These are phyloP conservation scores for Silurus asotus DNA, from an alignment of 2,113 vertebrate species.

Conservation along the genomic window DNA sequence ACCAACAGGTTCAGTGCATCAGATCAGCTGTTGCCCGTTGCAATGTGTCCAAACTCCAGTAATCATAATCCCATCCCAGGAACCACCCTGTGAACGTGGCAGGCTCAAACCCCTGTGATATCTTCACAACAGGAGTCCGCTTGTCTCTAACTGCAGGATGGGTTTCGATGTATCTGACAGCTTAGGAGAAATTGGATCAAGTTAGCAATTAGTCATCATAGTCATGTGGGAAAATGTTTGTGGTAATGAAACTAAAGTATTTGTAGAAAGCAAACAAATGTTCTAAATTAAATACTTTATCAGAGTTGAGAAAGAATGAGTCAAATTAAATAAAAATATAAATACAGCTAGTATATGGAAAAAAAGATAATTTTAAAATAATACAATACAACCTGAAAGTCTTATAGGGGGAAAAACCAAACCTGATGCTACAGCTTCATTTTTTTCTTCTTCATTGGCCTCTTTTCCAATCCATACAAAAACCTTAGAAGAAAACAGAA, in stretches of 20 bases:
- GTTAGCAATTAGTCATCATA: background rate
- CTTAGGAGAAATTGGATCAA: slow-evolving; percentile 61
- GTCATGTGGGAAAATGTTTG: background rate
- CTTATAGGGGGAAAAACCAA: slow-evolving; percentile 35
- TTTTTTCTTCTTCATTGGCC: slow-evolving; percentile 83
- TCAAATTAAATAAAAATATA: no score
- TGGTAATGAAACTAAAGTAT: no score
- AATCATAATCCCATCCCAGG: slow-evolving; percentile 82
- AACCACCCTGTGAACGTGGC: slow-evolving; percentile 92
- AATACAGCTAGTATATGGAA: no score
- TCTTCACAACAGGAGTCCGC: slow-evolving; percentile 68
- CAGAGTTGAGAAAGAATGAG: no score
- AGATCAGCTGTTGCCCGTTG: slow-evolving; percentile 72
- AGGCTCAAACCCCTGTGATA: slow-evolving; percentile 83
- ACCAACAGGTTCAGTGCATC: slow-evolving; percentile 57
- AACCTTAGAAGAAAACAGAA: slow-evolving; percentile 67
- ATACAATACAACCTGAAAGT: background rate
- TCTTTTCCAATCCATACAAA: slow-evolving; percentile 91
- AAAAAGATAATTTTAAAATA: background rate
- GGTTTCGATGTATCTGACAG: slow-evolving; percentile 78
- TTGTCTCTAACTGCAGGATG: slow-evolving; percentile 78
- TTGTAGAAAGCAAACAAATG: background rate
- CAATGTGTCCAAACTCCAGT: slow-evolving; percentile 78
- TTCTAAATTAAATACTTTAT: background rate
- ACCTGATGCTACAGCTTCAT: slow-evolving; percentile 77